Evolutionary conservation across 2,113 vertebrate genomes (phyloP), one percentile per base, ranked within the genome.

Genomic region (Aldabrachelys gigantea): DNA sequence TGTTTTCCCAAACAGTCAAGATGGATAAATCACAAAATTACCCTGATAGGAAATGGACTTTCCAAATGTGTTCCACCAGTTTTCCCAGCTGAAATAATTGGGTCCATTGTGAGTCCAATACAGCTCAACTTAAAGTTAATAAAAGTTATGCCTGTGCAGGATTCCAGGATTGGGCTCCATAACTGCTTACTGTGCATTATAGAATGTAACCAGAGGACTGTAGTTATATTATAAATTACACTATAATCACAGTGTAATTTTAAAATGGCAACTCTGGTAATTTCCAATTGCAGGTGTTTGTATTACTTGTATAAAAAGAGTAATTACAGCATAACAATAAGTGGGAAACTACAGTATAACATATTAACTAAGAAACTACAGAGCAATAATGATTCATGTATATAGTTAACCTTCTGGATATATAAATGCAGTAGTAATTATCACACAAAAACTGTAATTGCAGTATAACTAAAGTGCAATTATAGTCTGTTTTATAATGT

Each of bases 381-480:
- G 16, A 9, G 29, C 76, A 84, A 88, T 47, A 84, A 82, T 24
- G 0, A 59, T 44, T 76, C 38, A 59, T 89, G 89, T 53, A 11
- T 56, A 49, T 75, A 69, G 80, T 85, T 88, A 65, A 22, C 92
- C 86, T 19, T 84, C n/a, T 84, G 25, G 22, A 90, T 90, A 47
- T 4, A 91, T 91, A 94, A 91, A 81, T 12, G 35, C 53, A 57
- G 65, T 87, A 91, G 22, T 27, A 90, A 80, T 75, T 90, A 25
- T 5, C 69, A 89, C 47, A 82, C 80, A 84, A 85, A 92, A 52
- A 75, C 12, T 62, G 49, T 82, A 87, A 96, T 95, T 89, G 72
- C 3, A 47, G 91, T 80, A 47, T 81, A 14, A 8, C 89, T 47
- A 47, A 90, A 88, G 12, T 41, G 82, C 2, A 1, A 44, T 65